Percentiles rank a stretch among this genome's conserved stretches.
Evolutionary conservation across 2,888 invertebrate genomes (phyloP).

Genomic region (Tenthredo distinguenda): DNA sequence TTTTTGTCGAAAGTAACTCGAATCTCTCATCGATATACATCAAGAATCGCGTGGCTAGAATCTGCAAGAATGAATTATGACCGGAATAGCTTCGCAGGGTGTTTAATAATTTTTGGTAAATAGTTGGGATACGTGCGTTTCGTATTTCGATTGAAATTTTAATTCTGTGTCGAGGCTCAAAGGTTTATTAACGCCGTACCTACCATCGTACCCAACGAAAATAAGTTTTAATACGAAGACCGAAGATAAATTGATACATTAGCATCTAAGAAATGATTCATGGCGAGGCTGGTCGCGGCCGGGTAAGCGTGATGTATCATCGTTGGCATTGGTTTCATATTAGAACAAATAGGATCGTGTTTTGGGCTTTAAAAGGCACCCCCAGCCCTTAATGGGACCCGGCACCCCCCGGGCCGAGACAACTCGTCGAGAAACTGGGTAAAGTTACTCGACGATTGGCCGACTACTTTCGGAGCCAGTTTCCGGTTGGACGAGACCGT

Average conservation of each 20-base stretch:
- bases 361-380: slow-evolving; percentile 64
- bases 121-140: background rate
- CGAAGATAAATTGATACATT: slow-evolving; percentile 75
- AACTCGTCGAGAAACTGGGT: background rate
- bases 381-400: slow-evolving; percentile 60
- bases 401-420: slow-evolving; percentile 52
- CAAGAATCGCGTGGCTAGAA: background rate
- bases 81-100: background rate
- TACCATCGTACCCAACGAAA: slow-evolving; percentile 53
- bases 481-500: slow-evolving; percentile 17
- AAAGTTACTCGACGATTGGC: slow-evolving; percentile 18
- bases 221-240: slow-evolving; percentile 68
- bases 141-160: slow-evolving; percentile 8
- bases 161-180: background rate
- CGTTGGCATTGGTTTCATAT: slow-evolving; percentile 73
- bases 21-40: background rate
- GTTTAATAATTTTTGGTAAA: background rate
- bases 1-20: background rate
- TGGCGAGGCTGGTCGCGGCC: slow-evolving; percentile 65
- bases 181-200: background rate
- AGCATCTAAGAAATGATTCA: slow-evolving; percentile 74
- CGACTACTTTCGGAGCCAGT: background rate
- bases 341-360: slow-evolving; percentile 71
- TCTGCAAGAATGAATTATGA: slow-evolving; percentile 43
- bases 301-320: slow-evolving; percentile 67